Evolutionary conservation across 2,113 vertebrate genomes (phyloP).

Genomic region (Cheirogaleus medius): DNA sequence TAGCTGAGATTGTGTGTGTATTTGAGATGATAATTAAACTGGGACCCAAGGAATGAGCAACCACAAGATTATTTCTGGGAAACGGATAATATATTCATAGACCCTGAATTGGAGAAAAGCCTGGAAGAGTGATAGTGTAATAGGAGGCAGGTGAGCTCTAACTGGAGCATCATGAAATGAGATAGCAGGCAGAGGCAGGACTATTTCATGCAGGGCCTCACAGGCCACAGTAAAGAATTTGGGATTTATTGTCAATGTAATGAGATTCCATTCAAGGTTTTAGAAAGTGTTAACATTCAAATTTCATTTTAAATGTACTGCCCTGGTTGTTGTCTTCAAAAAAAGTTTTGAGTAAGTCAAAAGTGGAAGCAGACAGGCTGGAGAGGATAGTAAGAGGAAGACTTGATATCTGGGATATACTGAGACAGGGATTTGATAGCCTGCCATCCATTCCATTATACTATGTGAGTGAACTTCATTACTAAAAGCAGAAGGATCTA

Average conservation of each 20-base stretch:
- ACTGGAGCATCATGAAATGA: background rate
- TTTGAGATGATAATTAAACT: background rate
- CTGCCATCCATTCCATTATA: background rate
- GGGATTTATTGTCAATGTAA: background rate
- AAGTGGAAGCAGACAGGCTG: background rate
- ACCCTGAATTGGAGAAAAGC: background rate
- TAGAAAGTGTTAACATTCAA: background rate
- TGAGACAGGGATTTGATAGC: background rate
- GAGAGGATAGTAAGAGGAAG: background rate
- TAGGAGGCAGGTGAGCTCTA: background rate
- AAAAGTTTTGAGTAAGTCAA: background rate
- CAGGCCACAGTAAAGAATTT: background rate
- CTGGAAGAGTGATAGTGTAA: background rate
- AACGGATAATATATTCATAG: background rate
- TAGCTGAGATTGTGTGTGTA: background rate
- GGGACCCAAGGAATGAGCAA: background rate
- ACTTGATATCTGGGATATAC: background rate
- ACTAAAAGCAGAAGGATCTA: background rate
- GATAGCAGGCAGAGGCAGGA: accelerated
- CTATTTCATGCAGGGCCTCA: background rate
- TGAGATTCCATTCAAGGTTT: background rate
- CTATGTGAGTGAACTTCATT: background rate
- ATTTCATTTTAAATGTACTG: conserved; percentile 1
- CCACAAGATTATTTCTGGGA: background rate
- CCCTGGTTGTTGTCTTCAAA: background rate